These are phyloP conservation scores for Hydractinia symbiolongicarpus DNA, from an alignment of 30 jellyfish, hydroid and myxozoan species.

Conservation along the genomic window DNA sequence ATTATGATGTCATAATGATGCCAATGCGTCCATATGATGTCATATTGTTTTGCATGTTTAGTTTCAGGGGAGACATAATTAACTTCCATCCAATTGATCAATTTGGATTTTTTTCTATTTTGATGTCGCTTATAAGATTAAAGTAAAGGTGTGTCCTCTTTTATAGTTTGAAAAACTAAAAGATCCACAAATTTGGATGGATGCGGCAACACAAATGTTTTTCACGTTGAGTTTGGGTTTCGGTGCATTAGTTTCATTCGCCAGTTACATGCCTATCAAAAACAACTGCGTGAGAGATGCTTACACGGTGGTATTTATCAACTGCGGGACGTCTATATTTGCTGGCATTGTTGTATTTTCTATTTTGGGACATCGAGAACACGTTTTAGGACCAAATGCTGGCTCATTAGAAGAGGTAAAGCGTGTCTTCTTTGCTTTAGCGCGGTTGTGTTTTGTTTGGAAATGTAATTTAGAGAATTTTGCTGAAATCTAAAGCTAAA, in stretches of 20 bases:
- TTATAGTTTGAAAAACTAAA: slow-evolving; percentile 51
- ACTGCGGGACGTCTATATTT: slow-evolving; percentile 88
- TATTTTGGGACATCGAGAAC: slow-evolving; percentile 79
- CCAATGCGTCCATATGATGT: too few species aligned
- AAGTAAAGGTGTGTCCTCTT: neutral
- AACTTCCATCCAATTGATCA: too few species aligned
- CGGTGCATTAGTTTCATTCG: slow-evolving; percentile 91
- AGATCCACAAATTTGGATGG: slow-evolving; percentile 90
- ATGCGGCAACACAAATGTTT: slow-evolving; percentile 97
- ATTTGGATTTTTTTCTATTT: too few species aligned
- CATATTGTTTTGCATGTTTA: too few species aligned
- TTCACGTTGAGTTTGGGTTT: slow-evolving; percentile 91
- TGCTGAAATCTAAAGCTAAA: too few species aligned
- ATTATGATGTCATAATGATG: too few species aligned
- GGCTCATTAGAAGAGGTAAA: too few species aligned
- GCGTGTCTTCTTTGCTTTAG: too few species aligned
- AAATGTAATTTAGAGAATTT: too few species aligned
- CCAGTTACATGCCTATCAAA: slow-evolving; percentile 87
- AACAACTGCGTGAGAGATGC: slow-evolving; percentile 93
- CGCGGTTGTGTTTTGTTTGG: too few species aligned
- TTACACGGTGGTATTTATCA: slow-evolving; percentile 77
- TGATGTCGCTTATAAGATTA: too few species aligned
- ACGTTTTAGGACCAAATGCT: slow-evolving; percentile 56
- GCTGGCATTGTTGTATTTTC: slow-evolving; percentile 97
- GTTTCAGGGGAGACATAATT: too few species aligned